These are phyloP conservation scores for Thera obeliscata DNA, from an alignment of 2,888 invertebrate species.

Conservation along the genomic window DNA sequence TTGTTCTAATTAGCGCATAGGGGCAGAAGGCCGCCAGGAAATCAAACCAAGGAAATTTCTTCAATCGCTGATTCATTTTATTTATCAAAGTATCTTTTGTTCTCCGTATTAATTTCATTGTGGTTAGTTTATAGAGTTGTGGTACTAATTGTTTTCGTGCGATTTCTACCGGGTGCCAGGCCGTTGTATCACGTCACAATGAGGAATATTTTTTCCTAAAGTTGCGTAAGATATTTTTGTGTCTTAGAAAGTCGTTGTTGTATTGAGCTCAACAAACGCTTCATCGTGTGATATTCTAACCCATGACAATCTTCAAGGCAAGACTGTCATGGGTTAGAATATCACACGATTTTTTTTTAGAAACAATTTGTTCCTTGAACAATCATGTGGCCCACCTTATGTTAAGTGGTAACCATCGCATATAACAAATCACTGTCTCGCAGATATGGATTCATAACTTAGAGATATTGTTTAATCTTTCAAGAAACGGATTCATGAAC, in stretches of 20 bases:
- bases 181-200: not conserved
- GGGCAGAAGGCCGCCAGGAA: constrained; percentile 53
- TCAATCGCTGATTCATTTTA: constrained; percentile 47
- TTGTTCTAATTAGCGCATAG: constrained; percentile 46
- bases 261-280: not conserved
- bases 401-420: too few species aligned
- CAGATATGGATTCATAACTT: too few species aligned
- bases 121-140: constrained; percentile 29
- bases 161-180: constrained; percentile 21
- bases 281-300: too few species aligned
- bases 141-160: constrained; percentile 33
- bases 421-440: too few species aligned
- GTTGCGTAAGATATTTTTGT: not conserved
- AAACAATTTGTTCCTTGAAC: too few species aligned
- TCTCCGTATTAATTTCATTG: constrained; percentile 39
- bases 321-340: too few species aligned
- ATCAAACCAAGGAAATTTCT: constrained; percentile 48
- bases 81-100: constrained; percentile 39
- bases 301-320: too few species aligned
- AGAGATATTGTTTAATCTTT: too few species aligned
- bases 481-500: too few species aligned
- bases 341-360: too few species aligned
- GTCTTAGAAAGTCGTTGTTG: not conserved
- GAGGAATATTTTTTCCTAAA: constrained; percentile 4
- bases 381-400: too few species aligned